phyloP scores from a whole-genome alignment of 2,113 vertebrate species.

The Eretmochelys imbricata region DNA sequence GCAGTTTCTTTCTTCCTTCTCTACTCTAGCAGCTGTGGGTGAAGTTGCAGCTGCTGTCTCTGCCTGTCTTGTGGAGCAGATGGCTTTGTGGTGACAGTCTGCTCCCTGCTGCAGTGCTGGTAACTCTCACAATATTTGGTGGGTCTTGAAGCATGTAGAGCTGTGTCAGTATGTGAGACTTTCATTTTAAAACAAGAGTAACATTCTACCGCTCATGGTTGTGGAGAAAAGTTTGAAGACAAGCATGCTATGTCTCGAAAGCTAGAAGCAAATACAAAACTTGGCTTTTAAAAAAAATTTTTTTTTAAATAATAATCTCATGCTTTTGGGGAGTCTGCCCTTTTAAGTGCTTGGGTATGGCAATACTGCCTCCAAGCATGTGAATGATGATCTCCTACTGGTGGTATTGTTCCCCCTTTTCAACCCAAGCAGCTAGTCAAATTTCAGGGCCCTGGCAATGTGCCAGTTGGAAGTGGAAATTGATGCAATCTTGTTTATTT shows the following conservation, averaged over 20 bases:
- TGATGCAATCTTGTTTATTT: neutral
- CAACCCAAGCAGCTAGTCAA: neutral
- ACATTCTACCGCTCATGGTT: neutral
- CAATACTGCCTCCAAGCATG: neutral
- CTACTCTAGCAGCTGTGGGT: neutral
- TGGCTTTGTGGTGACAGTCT: neutral
- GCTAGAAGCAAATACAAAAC: neutral
- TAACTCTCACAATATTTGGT: neutral
- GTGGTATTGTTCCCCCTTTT: neutral
- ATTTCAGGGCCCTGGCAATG: neutral
- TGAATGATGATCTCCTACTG: neutral
- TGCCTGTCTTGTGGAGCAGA: neutral
- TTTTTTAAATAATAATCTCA: neutral
- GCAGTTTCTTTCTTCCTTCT: neutral
- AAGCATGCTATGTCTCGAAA: neutral
- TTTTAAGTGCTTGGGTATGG: neutral
- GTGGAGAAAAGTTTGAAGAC: neutral
- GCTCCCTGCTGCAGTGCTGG: neutral
- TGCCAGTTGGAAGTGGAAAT: neutral
- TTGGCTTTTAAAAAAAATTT: neutral
- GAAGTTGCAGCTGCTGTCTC: neutral
- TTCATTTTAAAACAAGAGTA: neutral
- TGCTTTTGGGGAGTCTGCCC: neutral
- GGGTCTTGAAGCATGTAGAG: neutral
- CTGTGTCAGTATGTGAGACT: neutral